phyloP scores from a whole-genome alignment of 37 sponge, comb jelly and placozoan species.

The Chondrosia reniformis region DNA sequence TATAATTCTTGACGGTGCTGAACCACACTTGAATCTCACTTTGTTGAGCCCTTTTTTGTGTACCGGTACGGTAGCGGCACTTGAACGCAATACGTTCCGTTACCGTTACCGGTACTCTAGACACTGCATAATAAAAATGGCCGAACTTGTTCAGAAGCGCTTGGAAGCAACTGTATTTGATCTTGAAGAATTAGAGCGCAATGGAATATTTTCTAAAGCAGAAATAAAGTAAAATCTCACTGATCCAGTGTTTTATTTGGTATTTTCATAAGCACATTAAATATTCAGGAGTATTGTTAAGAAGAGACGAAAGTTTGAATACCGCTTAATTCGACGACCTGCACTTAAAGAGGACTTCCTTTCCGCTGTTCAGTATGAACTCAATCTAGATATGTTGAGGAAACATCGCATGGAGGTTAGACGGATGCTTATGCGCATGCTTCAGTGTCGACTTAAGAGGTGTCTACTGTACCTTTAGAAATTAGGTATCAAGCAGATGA shows the following conservation, averaged over 20 bases:
- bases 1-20: no score
- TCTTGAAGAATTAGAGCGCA: conserved; percentile 71
- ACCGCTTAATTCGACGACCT: conserved; percentile 60
- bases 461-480: neutral
- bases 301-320: conserved; percentile 68
- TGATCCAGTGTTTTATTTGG: no score
- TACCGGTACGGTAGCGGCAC: neutral
- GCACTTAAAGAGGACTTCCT: conserved; percentile 67
- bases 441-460: neutral
- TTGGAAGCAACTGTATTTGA: conserved; percentile 79
- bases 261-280: neutral
- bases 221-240: conserved; percentile 65
- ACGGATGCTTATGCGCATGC: no score
- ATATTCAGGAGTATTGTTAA: conserved; percentile 45
- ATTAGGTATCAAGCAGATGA: neutral
- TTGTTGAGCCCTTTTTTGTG: no score
- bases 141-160: conserved; percentile 73
- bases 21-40: no score
- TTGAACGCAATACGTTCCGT: no score
- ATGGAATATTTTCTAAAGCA: conserved; percentile 60
- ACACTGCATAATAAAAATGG: conserved; percentile 63
- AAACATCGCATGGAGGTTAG: conserved; percentile 69
- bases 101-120: no score
- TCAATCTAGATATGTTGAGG: conserved; percentile 67
- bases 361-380: conserved; percentile 75